Evolutionary conservation across 1,140 invertebrate genomes (phyloP).

Genomic region (Atta cephalotes): DNA sequence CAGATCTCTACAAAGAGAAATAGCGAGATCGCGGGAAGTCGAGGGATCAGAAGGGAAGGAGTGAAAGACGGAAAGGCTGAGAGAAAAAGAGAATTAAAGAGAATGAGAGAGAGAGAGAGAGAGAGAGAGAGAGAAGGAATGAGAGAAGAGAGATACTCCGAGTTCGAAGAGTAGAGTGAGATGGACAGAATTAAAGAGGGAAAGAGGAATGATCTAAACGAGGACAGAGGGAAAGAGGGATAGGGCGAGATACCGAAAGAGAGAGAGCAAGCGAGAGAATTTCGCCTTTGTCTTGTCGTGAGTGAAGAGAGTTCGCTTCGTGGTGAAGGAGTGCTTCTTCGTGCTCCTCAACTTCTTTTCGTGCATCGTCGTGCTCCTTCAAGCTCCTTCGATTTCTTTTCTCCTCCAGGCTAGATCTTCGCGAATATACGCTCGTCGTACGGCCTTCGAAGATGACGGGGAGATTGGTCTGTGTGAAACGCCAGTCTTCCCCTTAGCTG

Average conservation of each 20-base stretch:
- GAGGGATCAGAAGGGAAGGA: conserved; percentile 23
- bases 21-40: conserved; percentile 49
- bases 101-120: conserved; percentile 1
- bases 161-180: not conserved
- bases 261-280: conserved; percentile 40
- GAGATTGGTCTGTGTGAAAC: conserved; percentile 68
- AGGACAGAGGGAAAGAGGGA: conserved; percentile 42
- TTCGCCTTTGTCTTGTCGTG: conserved; percentile 61
- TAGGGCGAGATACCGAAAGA: conserved; percentile 32
- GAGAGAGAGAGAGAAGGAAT: conserved; percentile 11
- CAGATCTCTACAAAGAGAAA: conserved; percentile 34
- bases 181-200: conserved; percentile 40
- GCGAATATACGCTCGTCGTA: conserved; percentile 63
- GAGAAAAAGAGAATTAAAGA: conserved; percentile 23
- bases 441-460: conserved; percentile 71
- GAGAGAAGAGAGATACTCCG: conserved; percentile 8
- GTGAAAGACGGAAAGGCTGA: not conserved
- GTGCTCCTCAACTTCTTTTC: conserved; percentile 67
- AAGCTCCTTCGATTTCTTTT: conserved; percentile 72
- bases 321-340: conserved; percentile 60
- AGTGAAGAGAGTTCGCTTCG: conserved; percentile 53
- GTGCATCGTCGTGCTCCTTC: conserved; percentile 68
- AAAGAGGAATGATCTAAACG: conserved; percentile 44
- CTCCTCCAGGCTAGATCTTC: conserved; percentile 65
- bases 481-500: conserved; percentile 67